A percentile compares a stretch with the other conserved stretches of the same genome.
These are phyloP conservation scores for Malacoraja senta DNA, from an alignment of 2,797 vertebrate species.

Conservation along the genomic window DNA sequence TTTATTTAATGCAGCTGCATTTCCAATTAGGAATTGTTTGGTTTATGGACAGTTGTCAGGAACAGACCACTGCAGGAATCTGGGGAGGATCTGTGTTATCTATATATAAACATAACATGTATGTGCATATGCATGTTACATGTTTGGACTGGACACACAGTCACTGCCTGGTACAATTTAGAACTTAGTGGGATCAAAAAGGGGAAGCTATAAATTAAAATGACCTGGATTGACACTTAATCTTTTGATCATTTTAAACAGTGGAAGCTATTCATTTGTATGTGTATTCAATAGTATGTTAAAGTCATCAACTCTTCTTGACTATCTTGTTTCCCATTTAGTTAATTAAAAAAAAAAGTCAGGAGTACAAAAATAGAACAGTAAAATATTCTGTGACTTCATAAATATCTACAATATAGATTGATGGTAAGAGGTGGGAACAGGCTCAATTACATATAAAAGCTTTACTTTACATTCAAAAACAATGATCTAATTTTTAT, in stretches of 20 bases:
- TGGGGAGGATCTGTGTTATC: too few relatives aligned
- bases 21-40: too few relatives aligned
- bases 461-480: background rate
- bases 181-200: too few relatives aligned
- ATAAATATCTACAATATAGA: background rate
- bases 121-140: too few relatives aligned
- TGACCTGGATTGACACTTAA: background rate
- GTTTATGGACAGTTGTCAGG: too few relatives aligned
- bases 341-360: background rate
- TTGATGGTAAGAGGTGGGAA: background rate
- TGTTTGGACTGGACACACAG: too few relatives aligned
- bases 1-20: too few relatives aligned
- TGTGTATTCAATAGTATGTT: background rate
- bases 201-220: too few relatives aligned
- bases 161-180: too few relatives aligned
- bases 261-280: background rate
- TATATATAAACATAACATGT: too few relatives aligned
- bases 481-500: background rate
- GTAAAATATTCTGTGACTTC: background rate
- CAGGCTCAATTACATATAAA: background rate
- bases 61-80: too few relatives aligned
- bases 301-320: background rate
- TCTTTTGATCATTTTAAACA: background rate
- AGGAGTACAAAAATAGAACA: background rate
- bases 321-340: background rate